phyloP scores from a whole-genome alignment of 2,797 vertebrate genomes.

The Sebastolobus alascanus region DNA sequence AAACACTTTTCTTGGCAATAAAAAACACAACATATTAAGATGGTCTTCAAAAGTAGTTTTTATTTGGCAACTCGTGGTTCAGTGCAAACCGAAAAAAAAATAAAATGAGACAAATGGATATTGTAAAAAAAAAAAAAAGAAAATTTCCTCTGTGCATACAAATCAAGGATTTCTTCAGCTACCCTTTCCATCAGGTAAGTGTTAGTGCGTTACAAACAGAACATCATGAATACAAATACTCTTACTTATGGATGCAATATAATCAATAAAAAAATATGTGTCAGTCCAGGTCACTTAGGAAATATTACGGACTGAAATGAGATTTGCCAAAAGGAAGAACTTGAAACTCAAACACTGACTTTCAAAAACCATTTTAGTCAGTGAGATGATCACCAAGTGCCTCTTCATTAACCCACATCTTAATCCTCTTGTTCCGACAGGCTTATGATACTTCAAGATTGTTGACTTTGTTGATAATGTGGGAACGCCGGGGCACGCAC shows the following conservation, averaged over 20 bases:
- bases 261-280: background rate
- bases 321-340: constrained; percentile 45
- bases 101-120: constrained; percentile 1
- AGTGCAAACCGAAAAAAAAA: constrained; percentile 29
- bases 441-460: constrained; percentile 88
- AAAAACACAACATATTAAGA: constrained; percentile 40
- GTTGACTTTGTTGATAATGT: constrained; percentile 89
- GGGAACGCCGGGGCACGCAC: constrained; percentile 89
- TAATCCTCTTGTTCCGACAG: background rate
- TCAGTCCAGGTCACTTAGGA: constrained; percentile 32
- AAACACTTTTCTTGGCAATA: constrained; percentile 55
- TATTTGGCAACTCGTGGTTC: constrained; percentile 65
- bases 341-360: constrained; percentile 6
- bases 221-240: constrained; percentile 17
- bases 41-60: constrained; percentile 53
- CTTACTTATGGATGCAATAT: background rate
- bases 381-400: background rate
- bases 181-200: background rate
- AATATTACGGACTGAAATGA: constrained; percentile 21
- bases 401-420: background rate
- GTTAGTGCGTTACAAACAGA: constrained; percentile 11
- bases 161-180: constrained; percentile 20
- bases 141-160: constrained; percentile 9
- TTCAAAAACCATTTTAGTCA: background rate
- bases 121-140: constrained; percentile 2